These are phyloP conservation scores for Xestia xanthographa DNA, from an alignment of 2,888 invertebrate genomes.

Conservation along the genomic window DNA sequence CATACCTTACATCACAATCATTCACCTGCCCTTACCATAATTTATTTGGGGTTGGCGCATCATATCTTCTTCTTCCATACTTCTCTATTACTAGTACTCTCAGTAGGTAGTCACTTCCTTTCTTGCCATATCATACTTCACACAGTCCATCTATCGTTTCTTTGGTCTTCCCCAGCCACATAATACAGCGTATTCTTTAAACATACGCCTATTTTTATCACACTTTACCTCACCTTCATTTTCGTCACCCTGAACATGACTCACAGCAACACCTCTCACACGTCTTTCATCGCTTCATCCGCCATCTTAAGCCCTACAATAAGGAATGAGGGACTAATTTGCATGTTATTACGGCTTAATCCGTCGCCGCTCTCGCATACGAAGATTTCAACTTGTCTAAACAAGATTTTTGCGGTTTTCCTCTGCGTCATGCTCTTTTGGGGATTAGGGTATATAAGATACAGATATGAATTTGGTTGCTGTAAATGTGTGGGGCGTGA, in stretches of 20 bases:
- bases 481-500: slow-evolving; percentile 12
- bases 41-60: too few relatives aligned
- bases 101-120: too few relatives aligned
- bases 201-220: neutral
- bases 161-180: too few relatives aligned
- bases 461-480: slow-evolving; percentile 27
- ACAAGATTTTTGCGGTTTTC: slow-evolving; percentile 73
- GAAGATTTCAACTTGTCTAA: slow-evolving; percentile 73
- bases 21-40: too few relatives aligned
- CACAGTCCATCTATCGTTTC: too few relatives aligned
- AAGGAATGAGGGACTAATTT: slow-evolving; percentile 81
- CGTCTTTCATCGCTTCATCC: slow-evolving; percentile 52
- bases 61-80: too few relatives aligned
- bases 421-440: slow-evolving; percentile 41
- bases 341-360: slow-evolving; percentile 85
- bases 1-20: too few relatives aligned
- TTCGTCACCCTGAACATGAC: neutral
- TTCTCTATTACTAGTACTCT: too few relatives aligned
- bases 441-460: slow-evolving; percentile 22
- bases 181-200: too few relatives aligned
- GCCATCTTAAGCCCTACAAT: slow-evolving; percentile 59
- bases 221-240: neutral
- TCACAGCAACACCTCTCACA: slow-evolving; percentile 5
- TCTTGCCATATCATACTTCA: too few relatives aligned
- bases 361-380: slow-evolving; percentile 73